Evolutionary conservation across 30 jellyfish, hydroid and myxozoan species (phyloP).

Genomic region (Aurelia aurita): DNA sequence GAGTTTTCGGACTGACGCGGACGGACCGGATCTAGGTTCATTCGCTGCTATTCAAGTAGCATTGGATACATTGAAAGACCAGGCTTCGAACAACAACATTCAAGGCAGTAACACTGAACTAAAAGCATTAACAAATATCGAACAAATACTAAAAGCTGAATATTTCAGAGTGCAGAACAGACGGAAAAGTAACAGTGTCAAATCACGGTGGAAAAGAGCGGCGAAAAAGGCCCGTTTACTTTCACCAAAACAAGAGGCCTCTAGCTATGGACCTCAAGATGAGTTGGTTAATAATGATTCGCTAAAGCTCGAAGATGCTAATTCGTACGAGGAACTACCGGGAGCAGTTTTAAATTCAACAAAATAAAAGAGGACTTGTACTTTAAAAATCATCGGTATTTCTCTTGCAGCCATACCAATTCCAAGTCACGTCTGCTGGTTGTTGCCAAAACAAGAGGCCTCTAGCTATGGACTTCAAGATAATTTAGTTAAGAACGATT

Average conservation of each 20-base stretch:
- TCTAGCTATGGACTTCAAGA: background rate
- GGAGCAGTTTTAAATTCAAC: slow-evolving; percentile 25
- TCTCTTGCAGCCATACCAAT: no score
- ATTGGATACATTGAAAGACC: slow-evolving; percentile 67
- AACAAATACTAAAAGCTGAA: slow-evolving; percentile 69
- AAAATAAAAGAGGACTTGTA: background rate
- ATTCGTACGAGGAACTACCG: slow-evolving; percentile 55
- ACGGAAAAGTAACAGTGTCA: slow-evolving; percentile 72
- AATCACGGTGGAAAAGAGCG: slow-evolving; percentile 91
- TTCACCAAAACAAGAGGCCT: slow-evolving; percentile 46
- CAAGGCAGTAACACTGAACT: slow-evolving; percentile 75
- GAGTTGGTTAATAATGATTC: background rate
- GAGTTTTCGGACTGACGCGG: slow-evolving; percentile 57
- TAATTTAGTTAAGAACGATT: background rate
- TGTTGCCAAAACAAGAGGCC: slow-evolving; percentile 44
- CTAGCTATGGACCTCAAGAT: background rate
- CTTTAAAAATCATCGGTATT: no score
- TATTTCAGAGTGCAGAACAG: slow-evolving; percentile 58
- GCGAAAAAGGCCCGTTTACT: slow-evolving; percentile 67
- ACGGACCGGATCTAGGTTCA: slow-evolving; percentile 83
- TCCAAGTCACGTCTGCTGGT: slow-evolving; percentile 41
- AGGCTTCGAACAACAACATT: slow-evolving; percentile 49
- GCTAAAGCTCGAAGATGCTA: slow-evolving; percentile 3
- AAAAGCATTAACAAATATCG: slow-evolving; percentile 85
- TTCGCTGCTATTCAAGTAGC: slow-evolving; percentile 95